Base-by-base conservation (phyloP, 2,113 vertebrate species). In the Eubucco bourcierii region DNA sequence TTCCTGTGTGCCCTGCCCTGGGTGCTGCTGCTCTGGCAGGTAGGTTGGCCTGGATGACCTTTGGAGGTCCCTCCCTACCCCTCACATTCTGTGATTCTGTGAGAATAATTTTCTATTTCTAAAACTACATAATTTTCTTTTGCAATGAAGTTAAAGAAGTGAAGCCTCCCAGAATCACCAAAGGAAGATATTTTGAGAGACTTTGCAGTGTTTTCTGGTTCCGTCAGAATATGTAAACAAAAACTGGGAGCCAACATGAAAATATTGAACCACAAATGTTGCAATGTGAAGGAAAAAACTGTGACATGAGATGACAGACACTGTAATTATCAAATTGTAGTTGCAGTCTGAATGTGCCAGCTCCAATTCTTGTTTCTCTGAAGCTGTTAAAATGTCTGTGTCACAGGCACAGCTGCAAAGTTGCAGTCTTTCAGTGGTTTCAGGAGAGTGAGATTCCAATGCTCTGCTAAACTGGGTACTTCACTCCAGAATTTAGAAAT, bases 361-460 rank as follows among this genome's bases (percentile, higher is more conserved):
- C 46, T 92, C 82, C 41, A 52, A 46, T 70, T 87, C 87, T 89
- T 89, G 73, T 90, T 90, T 93, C 86, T 79, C 63, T 73, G 63
- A 79, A 92, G 81, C 89, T 84, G 64, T 89, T 82, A 80, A 71
- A 47, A 71, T 80, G 77, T 82, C 60, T 90, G 24, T 0, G 2
- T 89, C 94, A 93, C 37, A 80, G 46, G 39, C 89, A 85, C 92
- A 96, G 95, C 94, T 96, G 94, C 78, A 74, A 29, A 93, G 55
- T 33, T 88, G 39, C 41, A 79, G 29, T 55, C 74, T 56, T 79
- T 66, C 64, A 19, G 1, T 52, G 75, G 55, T 47, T 92, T 76
- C 55, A 73, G 59, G n/a, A 71, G 46, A 68, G 58, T 56, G 70
- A 86, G 63, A 87, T 52, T 95, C 84, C 47, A 73, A 44, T 59